phyloP scores from a whole-genome alignment of 2,113 vertebrate species.

The Ia io region DNA sequence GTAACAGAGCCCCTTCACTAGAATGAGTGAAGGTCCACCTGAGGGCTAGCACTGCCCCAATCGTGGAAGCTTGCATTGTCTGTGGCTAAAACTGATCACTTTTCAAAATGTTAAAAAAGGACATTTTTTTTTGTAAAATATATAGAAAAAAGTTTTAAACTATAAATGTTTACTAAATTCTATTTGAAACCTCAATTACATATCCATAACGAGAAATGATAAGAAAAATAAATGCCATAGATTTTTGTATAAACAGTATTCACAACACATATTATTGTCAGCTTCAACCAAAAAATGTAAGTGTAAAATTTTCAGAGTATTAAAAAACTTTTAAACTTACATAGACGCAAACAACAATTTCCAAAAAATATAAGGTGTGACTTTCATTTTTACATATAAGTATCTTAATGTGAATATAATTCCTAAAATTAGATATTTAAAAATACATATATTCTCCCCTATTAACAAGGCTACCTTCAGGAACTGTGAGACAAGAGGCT shows the following conservation, averaged over 20 bases:
- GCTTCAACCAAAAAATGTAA: background rate
- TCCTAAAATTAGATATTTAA: slow-evolving; percentile 34
- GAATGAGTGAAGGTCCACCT: no score
- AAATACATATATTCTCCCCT: slow-evolving; percentile 20
- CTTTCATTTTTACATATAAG: background rate
- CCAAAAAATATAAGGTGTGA: background rate
- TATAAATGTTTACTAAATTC: background rate
- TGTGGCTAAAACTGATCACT: background rate
- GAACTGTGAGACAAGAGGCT: slow-evolving; percentile 25
- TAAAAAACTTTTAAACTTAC: background rate
- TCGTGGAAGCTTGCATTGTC: rapidly evolving
- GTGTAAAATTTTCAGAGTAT: background rate
- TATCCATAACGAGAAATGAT: background rate
- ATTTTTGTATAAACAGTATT: background rate
- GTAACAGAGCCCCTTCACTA: background rate
- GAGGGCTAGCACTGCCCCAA: rapidly evolving
- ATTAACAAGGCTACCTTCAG: background rate
- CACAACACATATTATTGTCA: background rate
- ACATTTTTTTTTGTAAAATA: background rate
- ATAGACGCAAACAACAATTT: background rate
- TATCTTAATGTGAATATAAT: slow-evolving; percentile 1
- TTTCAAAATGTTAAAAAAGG: background rate
- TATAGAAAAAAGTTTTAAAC: background rate
- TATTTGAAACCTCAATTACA: background rate
- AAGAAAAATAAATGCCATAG: background rate